Conservation (phyloP, 2,797 vertebrate species). For the Remorina albescens region DNA sequence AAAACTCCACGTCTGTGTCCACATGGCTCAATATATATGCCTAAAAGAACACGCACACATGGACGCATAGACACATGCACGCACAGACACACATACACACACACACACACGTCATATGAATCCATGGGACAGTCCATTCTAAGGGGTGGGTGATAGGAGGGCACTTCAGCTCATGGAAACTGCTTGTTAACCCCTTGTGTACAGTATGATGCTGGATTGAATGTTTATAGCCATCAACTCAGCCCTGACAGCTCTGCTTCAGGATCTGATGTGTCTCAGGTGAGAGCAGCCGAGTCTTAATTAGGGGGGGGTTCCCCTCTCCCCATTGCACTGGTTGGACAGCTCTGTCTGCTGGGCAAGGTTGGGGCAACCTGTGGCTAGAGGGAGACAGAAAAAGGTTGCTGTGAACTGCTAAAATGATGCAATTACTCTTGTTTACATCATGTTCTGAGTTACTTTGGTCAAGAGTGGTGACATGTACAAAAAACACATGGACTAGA, state of each 20-base stretch:
- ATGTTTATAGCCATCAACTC: conserved; percentile 15
- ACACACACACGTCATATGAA: conserved; percentile 84
- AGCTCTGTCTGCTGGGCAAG: conserved; percentile 44
- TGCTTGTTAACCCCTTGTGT: conserved; percentile 76
- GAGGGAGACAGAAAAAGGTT: conserved; percentile 19
- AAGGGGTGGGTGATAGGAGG: conserved; percentile 81
- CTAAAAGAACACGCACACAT: conserved; percentile 83
- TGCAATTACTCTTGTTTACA: conserved; percentile 52
- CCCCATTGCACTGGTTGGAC: conserved; percentile 18
- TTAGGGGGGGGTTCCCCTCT: conserved; percentile 3
- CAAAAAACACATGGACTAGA: background rate
- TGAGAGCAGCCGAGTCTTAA: background rate
- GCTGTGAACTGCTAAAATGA: conserved; percentile 41
- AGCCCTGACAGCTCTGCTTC: conserved; percentile 6
- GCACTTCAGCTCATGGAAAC: conserved; percentile 73
- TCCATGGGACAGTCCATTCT: conserved; percentile 90
- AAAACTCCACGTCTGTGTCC: conserved; percentile 80
- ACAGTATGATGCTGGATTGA: conserved; percentile 1
- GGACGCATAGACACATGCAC: conserved; percentile 9
- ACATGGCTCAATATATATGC: conserved; percentile 93
- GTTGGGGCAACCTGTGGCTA: conserved; percentile 36
- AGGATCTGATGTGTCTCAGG: background rate
- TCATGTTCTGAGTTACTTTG: conserved; percentile 15
- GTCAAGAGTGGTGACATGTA: background rate
- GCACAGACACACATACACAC: conserved; percentile 40